Conservation (phyloP, 2,888 invertebrate species). For the Oxyteleia sp. region DNA sequence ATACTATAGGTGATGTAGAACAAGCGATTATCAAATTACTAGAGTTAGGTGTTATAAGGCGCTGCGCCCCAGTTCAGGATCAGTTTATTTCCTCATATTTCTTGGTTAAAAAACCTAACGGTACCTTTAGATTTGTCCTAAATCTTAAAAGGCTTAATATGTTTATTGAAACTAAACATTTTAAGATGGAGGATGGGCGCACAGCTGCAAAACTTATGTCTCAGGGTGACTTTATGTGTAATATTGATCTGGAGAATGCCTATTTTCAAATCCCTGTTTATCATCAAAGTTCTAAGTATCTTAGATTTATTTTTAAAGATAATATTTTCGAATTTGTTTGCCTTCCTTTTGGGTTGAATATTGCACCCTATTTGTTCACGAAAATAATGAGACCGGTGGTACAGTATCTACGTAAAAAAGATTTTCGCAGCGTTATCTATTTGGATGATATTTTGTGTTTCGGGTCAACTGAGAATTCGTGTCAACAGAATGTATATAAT, state of each 20-base stretch:
- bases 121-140: constrained; percentile 24
- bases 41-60: constrained; percentile 5
- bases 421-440: constrained; percentile 1
- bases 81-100: constrained; percentile 15
- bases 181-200: constrained; percentile 30
- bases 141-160: constrained; percentile 41
- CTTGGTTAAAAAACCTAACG: constrained; percentile 6
- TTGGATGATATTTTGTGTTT: background rate
- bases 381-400: constrained; percentile 40
- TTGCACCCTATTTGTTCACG: constrained; percentile 24
- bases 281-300: constrained; percentile 17
- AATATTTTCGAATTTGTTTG: constrained; percentile 25
- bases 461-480: background rate
- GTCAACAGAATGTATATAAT: background rate
- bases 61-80: background rate
- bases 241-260: constrained; percentile 28
- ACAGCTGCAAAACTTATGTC: constrained; percentile 4
- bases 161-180: constrained; percentile 21
- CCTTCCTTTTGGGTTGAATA: constrained; percentile 26
- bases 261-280: constrained; percentile 28
- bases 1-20: background rate
- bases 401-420: constrained; percentile 9
- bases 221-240: constrained; percentile 8
- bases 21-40: background rate
- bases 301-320: constrained; percentile 31